Evolutionary conservation across 2,888 invertebrate genomes (phyloP), one percentile per base, ranked within the genome.

Genomic region (Sepioteuthis lessoniana): DNA sequence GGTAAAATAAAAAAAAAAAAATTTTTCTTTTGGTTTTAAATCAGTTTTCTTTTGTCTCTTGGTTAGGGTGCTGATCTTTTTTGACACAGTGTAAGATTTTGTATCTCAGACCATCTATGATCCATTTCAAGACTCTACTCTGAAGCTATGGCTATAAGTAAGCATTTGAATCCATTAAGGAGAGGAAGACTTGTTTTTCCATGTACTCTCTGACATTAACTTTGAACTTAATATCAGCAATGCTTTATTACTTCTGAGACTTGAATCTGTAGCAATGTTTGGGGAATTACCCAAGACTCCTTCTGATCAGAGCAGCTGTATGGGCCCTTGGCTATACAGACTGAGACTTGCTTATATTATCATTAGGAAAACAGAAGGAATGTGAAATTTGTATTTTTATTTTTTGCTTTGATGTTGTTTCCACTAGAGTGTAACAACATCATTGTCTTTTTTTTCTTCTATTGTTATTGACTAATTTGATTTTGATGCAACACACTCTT

Each of bases 241-340:
- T 76, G 76, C 76, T 19, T 76, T 76, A 76, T 76, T 76, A 76
- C 76, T 76, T 76, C n/a, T 76, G n/a, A 76, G n/a, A 76, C 13
- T n/a, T 76, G 76, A 76, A 35, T 76, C 76, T 76, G n/a, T 76
- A 35, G 76, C n/a, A 76, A 76, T 76, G n/a, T 76, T 76, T 76
- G 76, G 76, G 76, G 76, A 76, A 76, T 76, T 76, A 76, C 76
- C 76, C 35, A 76, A 76, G n/a, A 76, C n/a, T 76, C n/a, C n/a
- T n/a, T 16, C n/a, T 76, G 76, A 76, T 76, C n/a, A n/a, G 76
- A 76, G 76, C 76, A 76, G 76, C 76, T 76, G 76, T 35, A 76
- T 76, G 76, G n/a, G 76, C 76, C 76, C 76, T 76, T n/a, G n/a
- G 76, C 76, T 76, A 76, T 76, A 35, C 76, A 76, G 76, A n/a